phyloP scores from a whole-genome alignment of 1,140 invertebrate species.

The Telenomus remus region DNA sequence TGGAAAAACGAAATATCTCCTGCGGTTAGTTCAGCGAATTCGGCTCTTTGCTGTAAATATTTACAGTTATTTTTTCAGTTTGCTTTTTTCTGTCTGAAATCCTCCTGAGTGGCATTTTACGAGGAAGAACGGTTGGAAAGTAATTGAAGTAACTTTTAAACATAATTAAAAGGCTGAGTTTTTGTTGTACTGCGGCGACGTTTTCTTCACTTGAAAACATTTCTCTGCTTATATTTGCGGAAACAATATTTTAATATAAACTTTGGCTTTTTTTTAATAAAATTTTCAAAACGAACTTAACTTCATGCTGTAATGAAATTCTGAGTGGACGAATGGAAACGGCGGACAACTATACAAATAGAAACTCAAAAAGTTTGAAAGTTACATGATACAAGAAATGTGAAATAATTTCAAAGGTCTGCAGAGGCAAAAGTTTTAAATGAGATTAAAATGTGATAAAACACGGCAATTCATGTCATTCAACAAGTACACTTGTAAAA shows the following conservation, averaged over 20 bases:
- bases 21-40: constrained; percentile 8
- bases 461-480: constrained; percentile 18
- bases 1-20: constrained; percentile 7
- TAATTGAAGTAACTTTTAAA: constrained; percentile 9
- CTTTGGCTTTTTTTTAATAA: background rate
- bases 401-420: constrained; percentile 23
- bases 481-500: constrained; percentile 24
- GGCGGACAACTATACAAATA: background rate
- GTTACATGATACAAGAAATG: constrained; percentile 11
- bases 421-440: constrained; percentile 23
- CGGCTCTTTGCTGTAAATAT: constrained; percentile 14
- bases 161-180: constrained; percentile 4
- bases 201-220: background rate
- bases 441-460: constrained; percentile 23
- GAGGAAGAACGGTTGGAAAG: background rate
- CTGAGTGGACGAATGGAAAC: too few relatives aligned
- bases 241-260: background rate
- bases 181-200: background rate
- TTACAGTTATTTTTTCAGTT: constrained; percentile 7
- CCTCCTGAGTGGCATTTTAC: background rate
- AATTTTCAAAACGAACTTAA: background rate
- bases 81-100: background rate
- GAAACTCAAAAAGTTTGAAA: constrained; percentile 12
- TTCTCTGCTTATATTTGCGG: background rate
- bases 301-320: too few relatives aligned